Evolutionary conservation across 23 tunicate genomes (phyloP).

Genomic region (Ascidia mentula): DNA sequence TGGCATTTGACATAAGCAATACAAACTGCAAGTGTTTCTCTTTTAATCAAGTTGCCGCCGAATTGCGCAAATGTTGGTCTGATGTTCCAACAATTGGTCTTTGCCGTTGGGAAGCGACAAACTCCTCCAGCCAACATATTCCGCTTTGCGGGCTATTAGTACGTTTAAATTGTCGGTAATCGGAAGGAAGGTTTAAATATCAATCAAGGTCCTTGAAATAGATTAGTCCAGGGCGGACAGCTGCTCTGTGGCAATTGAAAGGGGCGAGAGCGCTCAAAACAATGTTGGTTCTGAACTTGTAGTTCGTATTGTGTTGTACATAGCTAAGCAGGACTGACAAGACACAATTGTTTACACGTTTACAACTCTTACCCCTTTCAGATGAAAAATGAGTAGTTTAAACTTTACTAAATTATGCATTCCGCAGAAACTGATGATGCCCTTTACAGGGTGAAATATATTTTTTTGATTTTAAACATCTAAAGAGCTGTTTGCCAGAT

Average conservation of each 20-base stretch:
- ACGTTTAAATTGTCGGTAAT: neutral
- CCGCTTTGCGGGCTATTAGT: neutral
- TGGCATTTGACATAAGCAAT: neutral
- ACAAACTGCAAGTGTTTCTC: neutral
- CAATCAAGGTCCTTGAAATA: slow-evolving; percentile 4
- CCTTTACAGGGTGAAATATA: no score
- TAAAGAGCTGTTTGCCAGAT: no score
- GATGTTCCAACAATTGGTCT: neutral
- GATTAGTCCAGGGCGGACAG: neutral
- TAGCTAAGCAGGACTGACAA: no score
- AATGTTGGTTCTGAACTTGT: no score
- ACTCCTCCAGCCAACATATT: neutral
- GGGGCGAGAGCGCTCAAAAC: no score
- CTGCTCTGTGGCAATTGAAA: neutral
- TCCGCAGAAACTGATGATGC: no score
- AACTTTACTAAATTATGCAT: no score
- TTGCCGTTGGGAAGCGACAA: neutral
- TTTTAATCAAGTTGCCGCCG: neutral
- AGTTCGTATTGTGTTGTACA: no score
- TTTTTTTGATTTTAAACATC: no score
- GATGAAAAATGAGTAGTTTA: no score
- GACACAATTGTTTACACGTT: no score
- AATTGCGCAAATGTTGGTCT: slow-evolving; percentile 1
- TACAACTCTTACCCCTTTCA: no score
- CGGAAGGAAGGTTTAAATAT: slow-evolving; percentile 9